Base-by-base conservation (phyloP, 2,797 vertebrate species). In the Iguana delicatissima region DNA sequence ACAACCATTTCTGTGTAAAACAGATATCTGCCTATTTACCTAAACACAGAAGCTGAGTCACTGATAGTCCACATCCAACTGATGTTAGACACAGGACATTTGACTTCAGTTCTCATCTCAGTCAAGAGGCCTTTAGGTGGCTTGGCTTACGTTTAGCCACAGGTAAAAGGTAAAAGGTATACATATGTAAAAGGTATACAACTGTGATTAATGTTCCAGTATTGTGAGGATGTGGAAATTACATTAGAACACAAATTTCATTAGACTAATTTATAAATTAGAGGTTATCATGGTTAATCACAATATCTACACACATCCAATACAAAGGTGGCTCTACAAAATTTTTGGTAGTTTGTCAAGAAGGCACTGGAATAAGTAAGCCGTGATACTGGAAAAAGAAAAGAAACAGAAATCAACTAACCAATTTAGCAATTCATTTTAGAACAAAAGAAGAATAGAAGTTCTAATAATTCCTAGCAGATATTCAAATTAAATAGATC, bases 391-490 rank as follows among this genome's bases (percentile, higher is more conserved):
- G 10, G 50, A 12, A 13, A 24, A 46, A 86, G 55, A 77, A 9
- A 59, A 77, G 85, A 35, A 77, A 46, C 73, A 86, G 73, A 77
- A 16, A 77, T 62, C 35, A 86, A 4, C n/a, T 67, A 85, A 69
- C 22, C 72, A 62, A 55, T 62, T 62, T 62, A 77, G 73, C 20
- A 46, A 38, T 62, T 62, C 14, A 32, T 62, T 62, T 86, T 55
- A 62, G 62, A 86, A 42, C 55, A 86, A 76, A 26, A 1, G 35
- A 59, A 74, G 26, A 77, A 59, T 20, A 57, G 59, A 6, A 10
- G 35, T 6, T 62, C 14, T 20, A 38, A 59, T 24, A 76, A 38
- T 24, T 24, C 50, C 76, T 12, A 59, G n/a, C 16, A 85, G 29
- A 35, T n/a, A 73, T 13, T 29, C n/a, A 73, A 35, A 10, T 74